Base-by-base conservation (phyloP, 2,797 vertebrate species). In the Huso huso region DNA sequence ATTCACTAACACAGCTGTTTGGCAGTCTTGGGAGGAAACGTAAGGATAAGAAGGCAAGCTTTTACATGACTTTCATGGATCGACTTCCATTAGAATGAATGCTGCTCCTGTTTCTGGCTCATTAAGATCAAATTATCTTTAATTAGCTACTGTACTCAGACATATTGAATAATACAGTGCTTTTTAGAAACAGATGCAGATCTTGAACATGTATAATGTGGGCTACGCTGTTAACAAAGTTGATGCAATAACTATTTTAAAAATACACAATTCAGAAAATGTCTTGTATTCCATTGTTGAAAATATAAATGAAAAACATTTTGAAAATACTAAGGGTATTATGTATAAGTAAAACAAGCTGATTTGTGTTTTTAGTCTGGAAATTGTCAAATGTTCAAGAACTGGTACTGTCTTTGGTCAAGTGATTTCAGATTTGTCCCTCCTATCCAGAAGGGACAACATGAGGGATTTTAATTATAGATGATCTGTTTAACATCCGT, bases 81-180 rank as follows among this genome's bases (percentile, higher is more conserved):
- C 84, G 88, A 79, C 88, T 84, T 92, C 84, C 85, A 87, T 94
- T 91, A 89, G 80, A 90, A 92, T 88, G 89, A 93, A 90, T 86
- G 89, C 82, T 67, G 83, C 87, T 90, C 82, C 82, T 86, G 83
- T 93, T 88, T 94, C 88, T 95, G 93, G 91, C 91, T 96, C 93
- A 93, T 98, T 96, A 96, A 89, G 87, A 91, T 87, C 90, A 91
- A 94, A 97, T 96, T 93, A 94, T 93, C 88, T 92, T 92, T 94
- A 95, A 97, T 97, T 95, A 94, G 87, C 84, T 72, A 75, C 37
- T 37, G 37, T 37, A 37, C 86, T 93, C 87, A 86, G 86, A 91
- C 90, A 86, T 87, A 80, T 93, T 92, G 87, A 86, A 91, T 94
- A 88, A 87, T 86, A 87, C 74, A 79, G 76, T 82, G 83, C 86